Conservation (phyloP, 2,888 invertebrate genomes). For the Micropterix aruncella region DNA sequence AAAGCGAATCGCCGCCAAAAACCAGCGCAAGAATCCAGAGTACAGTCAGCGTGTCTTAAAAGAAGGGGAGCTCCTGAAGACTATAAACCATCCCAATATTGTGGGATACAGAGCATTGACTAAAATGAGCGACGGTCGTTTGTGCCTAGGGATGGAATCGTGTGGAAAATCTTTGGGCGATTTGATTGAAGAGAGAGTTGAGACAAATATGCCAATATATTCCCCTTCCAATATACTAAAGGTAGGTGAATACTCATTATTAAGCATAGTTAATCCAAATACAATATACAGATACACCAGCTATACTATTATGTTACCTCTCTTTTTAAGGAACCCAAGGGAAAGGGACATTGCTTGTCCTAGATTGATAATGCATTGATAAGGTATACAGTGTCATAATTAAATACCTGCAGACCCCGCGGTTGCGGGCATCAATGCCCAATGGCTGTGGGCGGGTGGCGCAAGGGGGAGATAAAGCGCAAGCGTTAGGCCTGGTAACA, state of each 20-base stretch:
- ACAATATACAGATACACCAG: no score
- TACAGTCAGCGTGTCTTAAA: conserved; percentile 39
- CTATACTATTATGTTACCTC: no score
- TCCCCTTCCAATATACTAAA: conserved; percentile 46
- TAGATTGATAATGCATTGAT: no score
- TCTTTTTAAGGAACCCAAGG: no score
- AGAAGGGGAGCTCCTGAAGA: conserved; percentile 57
- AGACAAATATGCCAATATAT: conserved; percentile 42
- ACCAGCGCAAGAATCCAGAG: conserved; percentile 19
- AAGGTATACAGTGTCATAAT: no score
- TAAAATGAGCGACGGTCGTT: conserved; percentile 35
- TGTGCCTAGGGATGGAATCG: conserved; percentile 67
- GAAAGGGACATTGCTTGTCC: no score
- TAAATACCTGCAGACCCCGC: no score
- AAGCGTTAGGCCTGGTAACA: no score
- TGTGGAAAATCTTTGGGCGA: conserved; percentile 59
- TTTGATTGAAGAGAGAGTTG: conserved; percentile 52
- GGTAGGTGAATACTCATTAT: conserved; percentile 22
- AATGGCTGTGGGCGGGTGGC: no score
- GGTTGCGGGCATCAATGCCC: no score
- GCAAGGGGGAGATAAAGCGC: no score
- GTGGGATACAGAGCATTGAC: conserved; percentile 56
- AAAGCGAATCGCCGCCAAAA: conserved; percentile 50
- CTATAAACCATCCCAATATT: conserved; percentile 67
- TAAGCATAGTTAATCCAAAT: no score